phyloP scores from a whole-genome alignment of 2,797 vertebrate species.

The Heliangelus exortis region DNA sequence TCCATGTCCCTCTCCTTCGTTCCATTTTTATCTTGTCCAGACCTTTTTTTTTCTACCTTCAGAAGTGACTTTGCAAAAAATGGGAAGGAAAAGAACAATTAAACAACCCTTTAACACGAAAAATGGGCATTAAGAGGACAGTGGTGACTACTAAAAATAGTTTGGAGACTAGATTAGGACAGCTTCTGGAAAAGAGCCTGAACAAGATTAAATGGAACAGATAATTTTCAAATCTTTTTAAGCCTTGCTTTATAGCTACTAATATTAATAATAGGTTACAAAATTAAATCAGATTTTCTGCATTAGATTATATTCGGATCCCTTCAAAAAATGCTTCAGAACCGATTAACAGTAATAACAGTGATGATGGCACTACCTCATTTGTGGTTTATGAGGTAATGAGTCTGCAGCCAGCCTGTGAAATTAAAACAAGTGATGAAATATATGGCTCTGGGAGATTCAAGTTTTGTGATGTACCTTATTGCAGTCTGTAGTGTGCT shows the following conservation, averaged over 20 bases:
- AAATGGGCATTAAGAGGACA: background rate
- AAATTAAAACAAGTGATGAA: background rate
- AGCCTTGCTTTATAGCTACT: background rate
- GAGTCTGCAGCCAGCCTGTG: background rate
- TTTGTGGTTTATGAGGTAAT: background rate
- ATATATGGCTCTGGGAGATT: background rate
- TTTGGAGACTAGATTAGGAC: background rate
- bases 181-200: background rate
- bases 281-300: background rate
- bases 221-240: background rate
- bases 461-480: background rate
- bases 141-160: background rate
- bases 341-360: background rate
- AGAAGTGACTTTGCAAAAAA: background rate
- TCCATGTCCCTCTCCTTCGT: rapidly evolving
- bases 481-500: background rate
- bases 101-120: background rate
- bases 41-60: background rate
- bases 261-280: background rate
- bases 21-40: background rate
- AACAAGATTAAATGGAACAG: background rate
- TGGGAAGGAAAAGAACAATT: background rate
- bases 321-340: background rate
- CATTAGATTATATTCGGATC: background rate
- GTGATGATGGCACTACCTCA: background rate